Evolutionary conservation across 2,797 vertebrate genomes (phyloP).

Genomic region (Acridotheres tristis): DNA sequence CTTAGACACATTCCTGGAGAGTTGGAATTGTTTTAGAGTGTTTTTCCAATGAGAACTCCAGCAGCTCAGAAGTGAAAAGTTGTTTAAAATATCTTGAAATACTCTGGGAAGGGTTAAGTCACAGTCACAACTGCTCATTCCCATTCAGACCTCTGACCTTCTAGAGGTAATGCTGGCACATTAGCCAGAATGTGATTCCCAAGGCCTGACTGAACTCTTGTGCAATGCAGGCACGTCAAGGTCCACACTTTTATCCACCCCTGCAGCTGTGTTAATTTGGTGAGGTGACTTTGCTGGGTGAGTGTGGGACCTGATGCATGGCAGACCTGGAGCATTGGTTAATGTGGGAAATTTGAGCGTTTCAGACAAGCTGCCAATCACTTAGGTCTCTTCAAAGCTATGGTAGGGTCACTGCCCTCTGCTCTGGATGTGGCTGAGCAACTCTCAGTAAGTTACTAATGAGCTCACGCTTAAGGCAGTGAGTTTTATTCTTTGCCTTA

Average conservation of each 20-base stretch:
- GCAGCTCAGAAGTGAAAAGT: not conserved
- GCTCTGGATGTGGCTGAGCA: not conserved
- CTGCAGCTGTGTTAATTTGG: not conserved
- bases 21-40: not conserved
- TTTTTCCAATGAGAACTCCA: not conserved
- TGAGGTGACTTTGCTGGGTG: not conserved
- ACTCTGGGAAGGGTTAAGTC: not conserved
- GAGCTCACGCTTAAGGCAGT: not conserved
- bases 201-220: not conserved
- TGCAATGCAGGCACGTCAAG: not conserved
- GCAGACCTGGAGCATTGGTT: not conserved
- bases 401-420: not conserved
- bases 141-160: not conserved
- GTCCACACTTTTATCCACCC: not conserved
- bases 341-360: not conserved
- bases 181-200: not conserved
- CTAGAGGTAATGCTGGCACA: not conserved
- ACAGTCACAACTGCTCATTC: not conserved
- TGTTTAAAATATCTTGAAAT: not conserved
- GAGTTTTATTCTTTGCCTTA: not conserved
- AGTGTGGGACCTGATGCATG: accelerated
- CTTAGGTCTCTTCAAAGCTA: not conserved
- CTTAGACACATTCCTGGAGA: not conserved
- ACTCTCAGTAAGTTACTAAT: conserved; percentile 25
- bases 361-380: not conserved